Evolutionary conservation across 2,797 vertebrate species (phyloP).

Genomic region (Protosalanx chinensis): DNA sequence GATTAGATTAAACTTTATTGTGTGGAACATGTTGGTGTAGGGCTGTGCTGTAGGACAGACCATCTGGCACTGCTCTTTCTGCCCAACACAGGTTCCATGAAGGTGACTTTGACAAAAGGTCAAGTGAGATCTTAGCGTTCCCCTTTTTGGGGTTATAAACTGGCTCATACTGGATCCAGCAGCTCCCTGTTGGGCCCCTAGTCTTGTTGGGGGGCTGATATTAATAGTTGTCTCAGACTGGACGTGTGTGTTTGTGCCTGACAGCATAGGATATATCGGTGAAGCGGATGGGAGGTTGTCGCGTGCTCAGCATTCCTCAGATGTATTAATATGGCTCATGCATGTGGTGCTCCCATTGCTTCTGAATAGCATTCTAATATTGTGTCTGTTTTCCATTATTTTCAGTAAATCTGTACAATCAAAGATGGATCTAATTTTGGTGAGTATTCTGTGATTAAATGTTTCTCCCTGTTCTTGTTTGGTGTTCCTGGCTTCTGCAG

Average conservation of each 20-base stretch:
- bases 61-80: neutral
- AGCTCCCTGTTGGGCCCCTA: slow-evolving; percentile 18
- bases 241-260: slow-evolving; percentile 41
- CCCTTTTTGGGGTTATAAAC: slow-evolving; percentile 30
- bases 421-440: slow-evolving; percentile 98
- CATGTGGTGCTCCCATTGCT: slow-evolving; percentile 65
- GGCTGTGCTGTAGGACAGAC: too few relatives aligned
- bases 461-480: neutral
- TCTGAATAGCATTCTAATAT: slow-evolving; percentile 59
- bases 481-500: slow-evolving; percentile 2
- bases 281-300: slow-evolving; percentile 61
- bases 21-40: too few relatives aligned
- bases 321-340: slow-evolving; percentile 79
- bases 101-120: slow-evolving; percentile 11
- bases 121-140: slow-evolving; percentile 11
- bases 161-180: slow-evolving; percentile 29
- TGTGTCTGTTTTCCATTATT: slow-evolving; percentile 69
- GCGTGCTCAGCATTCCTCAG: slow-evolving; percentile 72
- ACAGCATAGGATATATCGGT: slow-evolving; percentile 64
- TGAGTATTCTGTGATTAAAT: slow-evolving; percentile 74
- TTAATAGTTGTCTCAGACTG: slow-evolving; percentile 48
- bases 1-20: too few relatives aligned
- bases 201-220: slow-evolving; percentile 24
- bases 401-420: slow-evolving; percentile 98
- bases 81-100: neutral